A percentile compares a stretch with the other conserved stretches of the same genome.
These are phyloP conservation scores for Morbakka virulenta DNA, from an alignment of 30 jellyfish, hydroid and myxozoan genomes.

Conservation along the genomic window DNA sequence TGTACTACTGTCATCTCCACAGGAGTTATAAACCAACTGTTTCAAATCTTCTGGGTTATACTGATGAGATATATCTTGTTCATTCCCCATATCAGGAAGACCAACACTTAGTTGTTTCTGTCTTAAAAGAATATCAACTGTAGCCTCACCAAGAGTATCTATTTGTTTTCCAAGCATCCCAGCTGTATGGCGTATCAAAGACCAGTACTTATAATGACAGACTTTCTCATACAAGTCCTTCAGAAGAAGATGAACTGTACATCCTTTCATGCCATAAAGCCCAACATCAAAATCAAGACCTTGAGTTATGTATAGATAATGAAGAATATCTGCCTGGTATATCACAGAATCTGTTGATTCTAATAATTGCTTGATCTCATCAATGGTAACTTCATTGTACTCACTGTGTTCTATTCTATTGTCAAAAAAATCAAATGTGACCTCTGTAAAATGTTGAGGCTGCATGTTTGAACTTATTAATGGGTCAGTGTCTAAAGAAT, in stretches of 20 bases:
- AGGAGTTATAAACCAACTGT: constrained; percentile 63
- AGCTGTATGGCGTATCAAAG: constrained; percentile 92
- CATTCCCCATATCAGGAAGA: constrained; percentile 87
- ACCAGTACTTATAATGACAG: constrained; percentile 91
- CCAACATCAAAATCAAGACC: constrained; percentile 86
- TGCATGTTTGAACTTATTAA: no score
- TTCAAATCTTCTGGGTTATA: constrained; percentile 84
- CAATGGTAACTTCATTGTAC: constrained; percentile 44
- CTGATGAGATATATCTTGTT: constrained; percentile 81
- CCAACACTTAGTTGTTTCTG: constrained; percentile 99
- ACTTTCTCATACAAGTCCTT: constrained; percentile 96
- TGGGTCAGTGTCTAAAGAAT: constrained; percentile 88
- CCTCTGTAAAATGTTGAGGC: background rate
- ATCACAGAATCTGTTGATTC: constrained; percentile 85
- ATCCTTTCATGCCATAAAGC: constrained; percentile 77
- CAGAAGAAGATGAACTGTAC: constrained; percentile 82
- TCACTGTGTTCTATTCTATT: background rate
- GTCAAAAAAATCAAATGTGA: background rate
- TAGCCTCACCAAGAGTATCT: constrained; percentile 89
- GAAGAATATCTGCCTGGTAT: constrained; percentile 96
- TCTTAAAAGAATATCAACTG: constrained; percentile 81
- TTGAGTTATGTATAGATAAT: constrained; percentile 79
- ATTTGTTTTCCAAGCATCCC: constrained; percentile 94
- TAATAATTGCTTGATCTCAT: constrained; percentile 67
- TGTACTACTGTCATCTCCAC: constrained; percentile 95